Conservation (phyloP, 2,797 vertebrate species). For the Sitta carolinensis region DNA sequence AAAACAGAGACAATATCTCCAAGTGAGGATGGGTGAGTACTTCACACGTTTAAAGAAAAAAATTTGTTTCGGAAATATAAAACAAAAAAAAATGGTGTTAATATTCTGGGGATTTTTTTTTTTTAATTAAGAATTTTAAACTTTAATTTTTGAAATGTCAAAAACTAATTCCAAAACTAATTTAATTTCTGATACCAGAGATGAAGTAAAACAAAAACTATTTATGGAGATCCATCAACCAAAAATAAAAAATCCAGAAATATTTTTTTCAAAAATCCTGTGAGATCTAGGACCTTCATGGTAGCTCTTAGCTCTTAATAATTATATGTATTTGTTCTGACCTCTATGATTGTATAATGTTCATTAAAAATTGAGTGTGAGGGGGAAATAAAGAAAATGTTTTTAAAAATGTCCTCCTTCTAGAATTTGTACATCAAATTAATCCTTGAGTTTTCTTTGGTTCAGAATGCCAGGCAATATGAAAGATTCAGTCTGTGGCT, state of each 20-base stretch:
- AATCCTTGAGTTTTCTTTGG: background rate
- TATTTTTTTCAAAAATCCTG: background rate
- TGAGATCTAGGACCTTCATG: background rate
- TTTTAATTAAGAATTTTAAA: background rate
- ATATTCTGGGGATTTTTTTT: background rate
- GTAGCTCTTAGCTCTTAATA: background rate
- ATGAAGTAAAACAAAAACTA: background rate
- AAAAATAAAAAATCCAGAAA: background rate
- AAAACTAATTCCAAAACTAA: background rate
- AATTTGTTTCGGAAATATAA: background rate
- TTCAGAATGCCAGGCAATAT: background rate
- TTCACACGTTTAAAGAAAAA: background rate
- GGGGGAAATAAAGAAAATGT: background rate
- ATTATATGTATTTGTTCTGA: background rate
- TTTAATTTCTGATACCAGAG: background rate
- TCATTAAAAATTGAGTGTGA: background rate
- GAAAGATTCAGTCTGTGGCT: background rate
- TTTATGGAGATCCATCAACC: background rate
- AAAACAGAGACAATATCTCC: background rate
- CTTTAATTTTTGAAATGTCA: background rate
- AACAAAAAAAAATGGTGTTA: accelerated
- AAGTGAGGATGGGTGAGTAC: accelerated
- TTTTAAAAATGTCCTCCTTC: accelerated
- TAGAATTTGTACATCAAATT: background rate
- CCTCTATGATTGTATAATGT: background rate